Base-by-base conservation (phyloP, 2,888 invertebrate genomes). In the Hecatera dysodea region DNA sequence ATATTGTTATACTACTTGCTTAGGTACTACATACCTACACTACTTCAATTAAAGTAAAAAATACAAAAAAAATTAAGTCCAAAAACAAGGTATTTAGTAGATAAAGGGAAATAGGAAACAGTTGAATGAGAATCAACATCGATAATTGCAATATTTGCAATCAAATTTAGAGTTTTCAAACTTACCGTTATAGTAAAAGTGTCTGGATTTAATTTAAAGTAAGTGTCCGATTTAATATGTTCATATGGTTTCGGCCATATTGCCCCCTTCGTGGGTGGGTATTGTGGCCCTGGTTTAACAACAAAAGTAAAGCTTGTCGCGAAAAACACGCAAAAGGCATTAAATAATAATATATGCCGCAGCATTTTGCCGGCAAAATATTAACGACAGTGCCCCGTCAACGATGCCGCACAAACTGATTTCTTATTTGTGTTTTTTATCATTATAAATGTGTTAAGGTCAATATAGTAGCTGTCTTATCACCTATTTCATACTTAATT, bases 141-240 rank as follows among this genome's bases (percentile, higher is more conserved):
- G 33, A 33, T 33, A n/a, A n/a, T n/a, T n/a, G n/a, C 39, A 11
- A 9, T 39, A 39, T 2, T 39, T 39, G 39, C 44, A 46, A 46
- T 46, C 9, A 4, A n/a, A 19, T 0, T 8, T 5, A 9, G 0
- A 1, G 11, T 27, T n/a, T 53, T 19, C 0, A 9, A 39, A 61
- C 74, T 75, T 62, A 74, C 74, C 75, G 68, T 74, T n/a, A 74
- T 61, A 12, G 29, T 61, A 52, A 74, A 74, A 75, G 36, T 19
- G n/a, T 42, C 44, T 3, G 75, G 69, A 36, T 2, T 11, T 6
- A 74, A 75, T 46, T 75, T 61, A 62, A 29, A 75, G 39, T 68
- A 75, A 44, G n/a, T 55, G 29, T 57, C 68, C 19, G 50, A 56
- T 33, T 24, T 42, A 19, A 15, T 46, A 44, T 68, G 68, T 27